Percentiles rank a stretch among this genome's conserved stretches.
Evolutionary conservation across 2,797 vertebrate species (phyloP).

Genomic region (Huso huso): DNA sequence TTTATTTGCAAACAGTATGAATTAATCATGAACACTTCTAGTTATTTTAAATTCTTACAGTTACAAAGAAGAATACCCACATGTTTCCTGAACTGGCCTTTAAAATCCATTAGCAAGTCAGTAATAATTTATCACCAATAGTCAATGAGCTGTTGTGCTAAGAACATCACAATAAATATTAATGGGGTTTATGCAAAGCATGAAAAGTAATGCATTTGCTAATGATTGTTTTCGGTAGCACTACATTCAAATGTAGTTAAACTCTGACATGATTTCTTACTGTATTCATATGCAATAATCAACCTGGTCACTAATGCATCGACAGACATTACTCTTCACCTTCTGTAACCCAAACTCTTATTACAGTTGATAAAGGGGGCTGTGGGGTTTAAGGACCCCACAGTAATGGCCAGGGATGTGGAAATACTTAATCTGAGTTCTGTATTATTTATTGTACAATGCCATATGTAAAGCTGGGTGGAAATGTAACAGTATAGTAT

Average conservation of each 20-base stretch:
- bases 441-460: too few relatives aligned
- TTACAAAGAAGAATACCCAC: slow-evolving; percentile 41
- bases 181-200: slow-evolving; percentile 58
- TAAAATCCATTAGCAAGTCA: slow-evolving; percentile 62
- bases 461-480: too few relatives aligned
- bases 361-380: slow-evolving; percentile 24
- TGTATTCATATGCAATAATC: slow-evolving; percentile 30
- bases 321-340: too few relatives aligned
- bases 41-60: too few relatives aligned
- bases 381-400: slow-evolving; percentile 10
- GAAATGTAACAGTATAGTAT: too few relatives aligned
- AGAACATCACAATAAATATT: slow-evolving; percentile 47
- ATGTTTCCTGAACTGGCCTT: slow-evolving; percentile 51
- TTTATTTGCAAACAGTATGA: too few relatives aligned
- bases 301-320: too few relatives aligned
- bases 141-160: slow-evolving; percentile 54
- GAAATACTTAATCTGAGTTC: too few relatives aligned
- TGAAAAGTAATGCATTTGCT: slow-evolving; percentile 61
- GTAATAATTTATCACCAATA: slow-evolving; percentile 62
- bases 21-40: too few relatives aligned
- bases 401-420: background rate
- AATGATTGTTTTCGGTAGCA: slow-evolving; percentile 54
- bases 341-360: slow-evolving; percentile 13
- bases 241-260: slow-evolving; percentile 48
- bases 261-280: slow-evolving; percentile 38